Percentiles rank a stretch among this genome's conserved stretches.
phyloP scores from a whole-genome alignment of 1,140 invertebrate genomes.

The Zaprionus kolodkinae region DNA sequence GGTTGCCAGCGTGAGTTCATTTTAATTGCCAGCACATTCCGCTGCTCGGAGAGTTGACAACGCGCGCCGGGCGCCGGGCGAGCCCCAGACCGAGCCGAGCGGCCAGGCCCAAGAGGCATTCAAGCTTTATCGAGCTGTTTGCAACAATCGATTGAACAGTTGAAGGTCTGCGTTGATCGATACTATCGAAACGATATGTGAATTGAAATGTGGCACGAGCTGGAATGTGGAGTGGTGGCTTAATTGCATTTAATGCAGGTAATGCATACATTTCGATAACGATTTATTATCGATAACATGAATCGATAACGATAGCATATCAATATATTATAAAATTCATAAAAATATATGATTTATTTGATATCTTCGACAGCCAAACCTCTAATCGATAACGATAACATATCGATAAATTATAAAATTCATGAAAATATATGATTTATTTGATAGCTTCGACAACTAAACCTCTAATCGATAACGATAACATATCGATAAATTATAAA shows the following conservation, averaged over 20 bases:
- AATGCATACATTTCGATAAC: background rate
- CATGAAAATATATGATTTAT: too few species aligned
- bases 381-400: background rate
- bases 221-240: too few species aligned
- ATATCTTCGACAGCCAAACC: too few species aligned
- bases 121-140: slow-evolving; percentile 31
- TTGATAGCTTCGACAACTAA: too few species aligned
- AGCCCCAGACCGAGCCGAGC: background rate
- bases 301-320: background rate
- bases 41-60: slow-evolving; percentile 8
- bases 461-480: background rate
- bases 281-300: background rate
- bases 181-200: slow-evolving; percentile 1
- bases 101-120: slow-evolving; percentile 37
- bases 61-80: too few species aligned
- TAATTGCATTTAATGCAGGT: too few species aligned
- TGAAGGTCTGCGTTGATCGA: slow-evolving; percentile 29
- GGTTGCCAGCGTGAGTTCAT: slow-evolving; percentile 81
- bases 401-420: too few species aligned
- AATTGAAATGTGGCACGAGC: background rate
- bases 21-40: slow-evolving; percentile 79
- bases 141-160: slow-evolving; percentile 36
- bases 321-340: too few species aligned
- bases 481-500: too few species aligned
- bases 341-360: too few species aligned